phyloP scores from a whole-genome alignment of 2,797 vertebrate genomes.

The Sebastes trivittatus region DNA sequence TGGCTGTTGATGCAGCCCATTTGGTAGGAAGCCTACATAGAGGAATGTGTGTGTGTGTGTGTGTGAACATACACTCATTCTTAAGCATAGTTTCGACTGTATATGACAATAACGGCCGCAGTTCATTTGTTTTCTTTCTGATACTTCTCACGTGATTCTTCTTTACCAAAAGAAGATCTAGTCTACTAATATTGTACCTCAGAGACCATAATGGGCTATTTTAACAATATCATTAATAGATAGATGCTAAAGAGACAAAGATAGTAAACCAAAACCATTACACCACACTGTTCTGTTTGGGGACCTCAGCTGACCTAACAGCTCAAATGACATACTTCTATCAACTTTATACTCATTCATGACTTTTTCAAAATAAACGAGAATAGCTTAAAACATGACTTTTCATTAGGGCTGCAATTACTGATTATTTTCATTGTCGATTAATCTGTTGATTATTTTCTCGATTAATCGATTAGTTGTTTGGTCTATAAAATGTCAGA shows the following conservation, averaged over 20 bases:
- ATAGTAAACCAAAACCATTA: not conserved
- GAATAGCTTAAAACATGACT: not conserved
- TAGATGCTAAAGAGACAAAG: not conserved
- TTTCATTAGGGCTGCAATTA: no score
- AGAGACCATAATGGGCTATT: not conserved
- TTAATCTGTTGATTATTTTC: no score
- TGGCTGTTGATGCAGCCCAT: constrained; percentile 20
- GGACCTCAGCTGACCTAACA: not conserved
- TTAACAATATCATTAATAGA: not conserved
- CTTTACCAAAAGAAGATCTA: not conserved
- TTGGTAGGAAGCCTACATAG: not conserved
- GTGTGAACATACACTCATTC: not conserved
- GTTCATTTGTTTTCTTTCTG: not conserved
- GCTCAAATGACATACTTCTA: not conserved
- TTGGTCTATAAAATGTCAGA: no score
- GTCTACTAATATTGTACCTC: not conserved
- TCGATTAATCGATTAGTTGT: no score
- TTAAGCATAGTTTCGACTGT: not conserved
- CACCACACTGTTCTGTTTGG: not conserved
- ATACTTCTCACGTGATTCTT: not conserved
- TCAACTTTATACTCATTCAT: not conserved
- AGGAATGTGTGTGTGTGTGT: not conserved
- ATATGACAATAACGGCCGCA: not conserved
- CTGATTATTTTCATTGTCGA: no score
- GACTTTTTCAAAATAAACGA: not conserved